phyloP scores from a whole-genome alignment of 2,888 invertebrate genomes.

The Drosophila anomelani region DNA sequence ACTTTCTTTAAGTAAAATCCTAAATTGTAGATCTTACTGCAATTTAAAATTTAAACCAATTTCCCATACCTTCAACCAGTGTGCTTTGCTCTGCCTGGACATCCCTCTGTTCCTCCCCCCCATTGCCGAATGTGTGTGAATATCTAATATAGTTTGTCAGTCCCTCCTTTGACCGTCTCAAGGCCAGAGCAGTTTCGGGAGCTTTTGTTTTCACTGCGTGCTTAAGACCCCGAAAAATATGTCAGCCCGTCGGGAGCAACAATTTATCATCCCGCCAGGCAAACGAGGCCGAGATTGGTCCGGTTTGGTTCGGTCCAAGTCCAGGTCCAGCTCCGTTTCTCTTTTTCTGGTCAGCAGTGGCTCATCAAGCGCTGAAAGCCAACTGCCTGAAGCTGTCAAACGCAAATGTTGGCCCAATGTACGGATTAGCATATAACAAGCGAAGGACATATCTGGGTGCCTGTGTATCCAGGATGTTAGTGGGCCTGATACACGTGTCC shows the following conservation, averaged over 20 bases:
- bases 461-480: conserved; percentile 19
- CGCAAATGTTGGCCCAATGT: conserved; percentile 62
- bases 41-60: too few species aligned
- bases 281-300: conserved; percentile 29
- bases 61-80: not conserved
- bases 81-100: conserved; percentile 10
- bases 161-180: conserved; percentile 50
- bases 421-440: conserved; percentile 69
- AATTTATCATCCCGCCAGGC: conserved; percentile 56
- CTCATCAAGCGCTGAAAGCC: conserved; percentile 56
- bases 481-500: conserved; percentile 34
- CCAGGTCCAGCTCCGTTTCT: conserved; percentile 20
- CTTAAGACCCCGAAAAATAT: conserved; percentile 52
- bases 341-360: conserved; percentile 45
- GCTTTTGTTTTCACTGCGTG: conserved; percentile 51
- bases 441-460: conserved; percentile 52
- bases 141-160: conserved; percentile 39
- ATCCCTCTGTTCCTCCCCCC: not conserved
- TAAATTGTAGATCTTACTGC: too few species aligned
- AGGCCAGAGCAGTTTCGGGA: conserved; percentile 40
- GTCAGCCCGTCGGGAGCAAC: conserved; percentile 46
- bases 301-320: not conserved
- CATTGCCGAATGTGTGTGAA: conserved; percentile 7
- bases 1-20: too few species aligned
- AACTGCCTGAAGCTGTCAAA: conserved; percentile 62